Conservation (phyloP, 2,113 vertebrate species). For the Bombycilla garrulus region DNA sequence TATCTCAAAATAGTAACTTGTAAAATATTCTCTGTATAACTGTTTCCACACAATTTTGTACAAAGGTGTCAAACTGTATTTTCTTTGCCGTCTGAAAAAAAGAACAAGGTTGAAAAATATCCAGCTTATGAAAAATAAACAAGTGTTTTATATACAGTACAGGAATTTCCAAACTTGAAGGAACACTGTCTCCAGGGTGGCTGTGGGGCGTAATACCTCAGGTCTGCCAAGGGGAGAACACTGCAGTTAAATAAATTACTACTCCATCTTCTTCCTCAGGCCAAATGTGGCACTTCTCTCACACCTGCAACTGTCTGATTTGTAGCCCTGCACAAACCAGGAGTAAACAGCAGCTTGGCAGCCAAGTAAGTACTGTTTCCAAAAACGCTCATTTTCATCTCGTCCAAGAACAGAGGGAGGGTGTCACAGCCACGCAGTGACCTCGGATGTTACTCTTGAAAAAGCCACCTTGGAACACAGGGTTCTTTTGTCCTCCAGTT, state of each 20-base stretch:
- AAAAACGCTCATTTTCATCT: not conserved
- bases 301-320: not conserved
- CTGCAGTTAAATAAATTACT: not conserved
- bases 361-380: not conserved
- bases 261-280: not conserved
- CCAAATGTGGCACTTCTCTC: not conserved
- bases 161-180: not conserved
- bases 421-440: not conserved
- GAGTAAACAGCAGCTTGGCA: not conserved
- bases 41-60: not conserved
- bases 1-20: not conserved
- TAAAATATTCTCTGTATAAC: not conserved
- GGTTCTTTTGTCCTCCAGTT: fast-evolving
- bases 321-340: not conserved
- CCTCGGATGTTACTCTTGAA: not conserved
- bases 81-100: not conserved
- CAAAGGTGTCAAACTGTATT: not conserved
- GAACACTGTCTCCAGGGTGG: not conserved
- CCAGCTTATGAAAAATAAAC: not conserved
- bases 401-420: not conserved
- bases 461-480: not conserved
- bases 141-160: not conserved
- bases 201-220: not conserved
- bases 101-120: not conserved
- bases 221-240: not conserved